Evolutionary conservation across 2,888 invertebrate genomes (phyloP).

Genomic region (Thysanoteuthis rhombus): DNA sequence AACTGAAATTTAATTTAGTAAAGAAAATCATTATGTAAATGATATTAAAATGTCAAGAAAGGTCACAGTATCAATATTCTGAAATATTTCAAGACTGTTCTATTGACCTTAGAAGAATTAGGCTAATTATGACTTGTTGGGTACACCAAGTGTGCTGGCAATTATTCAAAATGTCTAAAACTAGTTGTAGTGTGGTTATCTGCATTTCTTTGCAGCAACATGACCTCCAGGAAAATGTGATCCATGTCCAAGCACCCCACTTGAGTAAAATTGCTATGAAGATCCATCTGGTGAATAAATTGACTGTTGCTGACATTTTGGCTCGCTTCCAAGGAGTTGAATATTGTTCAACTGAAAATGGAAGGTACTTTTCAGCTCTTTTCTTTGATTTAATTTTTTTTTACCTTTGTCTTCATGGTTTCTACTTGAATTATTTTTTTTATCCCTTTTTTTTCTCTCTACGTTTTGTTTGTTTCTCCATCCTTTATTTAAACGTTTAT

Average conservation of each 20-base stretch:
- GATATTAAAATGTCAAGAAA: too few species aligned
- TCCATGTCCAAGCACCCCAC: conserved; percentile 60
- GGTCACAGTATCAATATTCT: too few species aligned
- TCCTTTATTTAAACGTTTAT: too few species aligned
- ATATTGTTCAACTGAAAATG: not conserved
- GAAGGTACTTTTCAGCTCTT: not conserved
- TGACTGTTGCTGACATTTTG: conserved; percentile 71
- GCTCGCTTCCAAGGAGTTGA: conserved; percentile 62
- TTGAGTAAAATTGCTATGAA: conserved; percentile 59
- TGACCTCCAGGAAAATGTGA: conserved; percentile 57
- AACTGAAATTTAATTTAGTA: too few species aligned
- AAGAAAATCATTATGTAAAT: too few species aligned
- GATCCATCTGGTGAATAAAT: conserved; percentile 67
- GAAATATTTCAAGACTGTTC: too few species aligned
- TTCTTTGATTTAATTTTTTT: not conserved
- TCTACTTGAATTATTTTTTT: too few species aligned
- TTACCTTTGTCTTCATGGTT: not conserved
- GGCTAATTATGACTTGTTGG: too few species aligned
- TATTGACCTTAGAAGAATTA: too few species aligned
- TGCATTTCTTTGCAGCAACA: conserved; percentile 40
- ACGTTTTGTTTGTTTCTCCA: too few species aligned
- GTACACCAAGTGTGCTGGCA: not conserved
- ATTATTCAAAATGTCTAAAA: not conserved
- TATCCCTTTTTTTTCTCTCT: too few species aligned
- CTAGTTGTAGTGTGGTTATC: not conserved